A percentile compares a stretch with the other conserved stretches of the same genome.
phyloP scores from a whole-genome alignment of 2,888 invertebrate genomes.

The Strigamia transsilvanica region DNA sequence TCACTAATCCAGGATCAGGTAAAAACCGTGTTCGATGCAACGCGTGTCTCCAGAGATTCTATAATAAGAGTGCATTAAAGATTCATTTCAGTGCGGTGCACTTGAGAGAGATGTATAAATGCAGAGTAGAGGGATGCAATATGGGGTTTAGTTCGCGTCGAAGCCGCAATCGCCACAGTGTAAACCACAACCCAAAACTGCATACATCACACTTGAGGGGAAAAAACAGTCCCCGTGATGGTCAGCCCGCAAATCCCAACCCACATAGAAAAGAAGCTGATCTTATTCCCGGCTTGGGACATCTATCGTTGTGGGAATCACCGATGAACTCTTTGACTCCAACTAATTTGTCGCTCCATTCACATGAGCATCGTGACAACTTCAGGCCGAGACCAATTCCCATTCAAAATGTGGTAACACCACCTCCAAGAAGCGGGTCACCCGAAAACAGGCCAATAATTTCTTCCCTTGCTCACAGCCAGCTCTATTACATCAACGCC shows the following conservation, averaged over 20 bases:
- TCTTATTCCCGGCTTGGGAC: slow-evolving; percentile 57
- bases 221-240: slow-evolving; percentile 94
- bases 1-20: slow-evolving; percentile 72
- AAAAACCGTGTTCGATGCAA: slow-evolving; percentile 98
- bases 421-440: slow-evolving; percentile 31
- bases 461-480: slow-evolving; percentile 62
- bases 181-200: slow-evolving; percentile 97
- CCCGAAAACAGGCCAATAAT: neutral
- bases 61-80: slow-evolving; percentile 99
- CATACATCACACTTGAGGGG: slow-evolving; percentile 93
- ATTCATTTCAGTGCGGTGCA: slow-evolving; percentile 99
- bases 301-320: slow-evolving; percentile 55
- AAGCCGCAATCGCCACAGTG: slow-evolving; percentile 94
- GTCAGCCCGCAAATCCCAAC: slow-evolving; percentile 84
- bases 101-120: slow-evolving; percentile 98
- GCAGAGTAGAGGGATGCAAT: slow-evolving; percentile 97
- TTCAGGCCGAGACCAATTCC: slow-evolving; percentile 70
- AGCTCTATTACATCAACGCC: slow-evolving; percentile 58
- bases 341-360: slow-evolving; percentile 32
- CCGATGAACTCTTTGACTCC: slow-evolving; percentile 54
- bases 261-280: slow-evolving; percentile 67
- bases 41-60: slow-evolving; percentile 97
- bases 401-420: slow-evolving; percentile 52
- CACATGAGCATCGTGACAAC: neutral
- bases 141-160: slow-evolving; percentile 99